These are phyloP conservation scores for Melanotaenia parkinsoni DNA, from an alignment of 2,797 vertebrate genomes.

Conservation along the genomic window DNA sequence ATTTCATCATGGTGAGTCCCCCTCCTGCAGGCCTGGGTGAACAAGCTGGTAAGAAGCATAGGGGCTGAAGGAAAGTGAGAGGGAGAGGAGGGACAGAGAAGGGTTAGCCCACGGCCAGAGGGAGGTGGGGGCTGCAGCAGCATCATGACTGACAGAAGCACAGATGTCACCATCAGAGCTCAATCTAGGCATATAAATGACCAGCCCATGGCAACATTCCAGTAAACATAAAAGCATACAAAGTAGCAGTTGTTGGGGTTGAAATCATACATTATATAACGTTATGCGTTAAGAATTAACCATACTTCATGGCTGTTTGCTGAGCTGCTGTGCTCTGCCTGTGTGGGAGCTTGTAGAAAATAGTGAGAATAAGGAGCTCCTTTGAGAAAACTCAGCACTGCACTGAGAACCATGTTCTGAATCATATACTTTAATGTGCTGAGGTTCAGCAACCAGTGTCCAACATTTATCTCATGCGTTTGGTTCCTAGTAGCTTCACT, in stretches of 20 bases:
- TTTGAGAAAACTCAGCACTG: conserved; percentile 35
- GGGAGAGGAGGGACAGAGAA: conserved; percentile 77
- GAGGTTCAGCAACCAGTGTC: conserved; percentile 42
- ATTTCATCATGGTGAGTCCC: conserved; percentile 88
- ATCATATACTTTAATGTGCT: conserved; percentile 54
- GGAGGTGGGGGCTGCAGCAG: conserved; percentile 71
- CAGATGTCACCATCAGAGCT: conserved; percentile 86
- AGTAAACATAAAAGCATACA: conserved; percentile 65
- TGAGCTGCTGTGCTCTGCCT: conserved; percentile 34
- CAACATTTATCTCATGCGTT: conserved; percentile 48
- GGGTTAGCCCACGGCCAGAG: conserved; percentile 79
- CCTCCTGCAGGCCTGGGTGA: conserved; percentile 73
- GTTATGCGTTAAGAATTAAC: conserved; percentile 6
- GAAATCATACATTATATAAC: conserved; percentile 44
- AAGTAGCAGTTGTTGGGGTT: conserved; percentile 37
- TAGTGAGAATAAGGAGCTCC: conserved; percentile 40
- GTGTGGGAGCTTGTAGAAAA: conserved; percentile 46
- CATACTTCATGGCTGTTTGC: conserved; percentile 19
- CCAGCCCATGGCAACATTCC: conserved; percentile 75
- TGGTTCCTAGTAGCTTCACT: conserved; percentile 39
- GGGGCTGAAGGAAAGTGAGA: conserved; percentile 27
- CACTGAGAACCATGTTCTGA: conserved; percentile 40
- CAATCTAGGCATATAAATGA: conserved; percentile 84
- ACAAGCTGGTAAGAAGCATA: conserved; percentile 56
- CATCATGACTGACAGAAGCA: conserved; percentile 84